Conservation (phyloP, 2,113 vertebrate species). For the Dermatemys mawii region DNA sequence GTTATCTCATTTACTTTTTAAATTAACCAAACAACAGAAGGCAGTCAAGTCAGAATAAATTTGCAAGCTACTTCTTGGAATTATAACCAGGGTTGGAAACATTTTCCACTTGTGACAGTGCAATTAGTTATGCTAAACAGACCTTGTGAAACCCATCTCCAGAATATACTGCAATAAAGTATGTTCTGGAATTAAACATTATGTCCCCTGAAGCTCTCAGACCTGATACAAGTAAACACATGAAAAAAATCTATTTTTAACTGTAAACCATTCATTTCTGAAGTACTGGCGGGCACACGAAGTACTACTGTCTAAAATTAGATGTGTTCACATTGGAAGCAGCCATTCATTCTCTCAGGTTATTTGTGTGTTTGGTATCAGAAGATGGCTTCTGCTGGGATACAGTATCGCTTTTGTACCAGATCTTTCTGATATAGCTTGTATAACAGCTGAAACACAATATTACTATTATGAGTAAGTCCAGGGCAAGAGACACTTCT, state of each 20-base stretch:
- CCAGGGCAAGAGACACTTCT: background rate
- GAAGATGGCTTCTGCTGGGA: conserved; percentile 43
- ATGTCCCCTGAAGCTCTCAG: conserved; percentile 34
- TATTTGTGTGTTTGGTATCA: conserved; percentile 45
- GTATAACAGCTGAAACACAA: background rate
- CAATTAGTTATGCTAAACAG: conserved; percentile 40
- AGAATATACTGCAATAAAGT: conserved; percentile 37
- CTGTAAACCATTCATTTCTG: conserved; percentile 60
- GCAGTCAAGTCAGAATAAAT: conserved; percentile 35
- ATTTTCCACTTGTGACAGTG: conserved; percentile 27
- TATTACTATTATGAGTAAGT: background rate
- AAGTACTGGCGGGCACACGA: conserved; percentile 56
- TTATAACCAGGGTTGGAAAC: background rate
- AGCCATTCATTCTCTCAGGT: conserved; percentile 64
- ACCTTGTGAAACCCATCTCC: conserved; percentile 26
- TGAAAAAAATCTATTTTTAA: conserved; percentile 59
- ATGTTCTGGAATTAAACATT: conserved; percentile 16
- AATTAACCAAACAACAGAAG: background rate
- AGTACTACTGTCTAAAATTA: conserved; percentile 73
- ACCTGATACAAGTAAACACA: conserved; percentile 2
- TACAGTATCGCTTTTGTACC: background rate
- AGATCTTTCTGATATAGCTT: conserved; percentile 23
- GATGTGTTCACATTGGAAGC: conserved; percentile 63
- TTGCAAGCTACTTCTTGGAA: background rate
- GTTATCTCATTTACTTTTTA: background rate